Evolutionary conservation across 2,797 vertebrate species (phyloP).

Genomic region (Ctenosaura bakeri): DNA sequence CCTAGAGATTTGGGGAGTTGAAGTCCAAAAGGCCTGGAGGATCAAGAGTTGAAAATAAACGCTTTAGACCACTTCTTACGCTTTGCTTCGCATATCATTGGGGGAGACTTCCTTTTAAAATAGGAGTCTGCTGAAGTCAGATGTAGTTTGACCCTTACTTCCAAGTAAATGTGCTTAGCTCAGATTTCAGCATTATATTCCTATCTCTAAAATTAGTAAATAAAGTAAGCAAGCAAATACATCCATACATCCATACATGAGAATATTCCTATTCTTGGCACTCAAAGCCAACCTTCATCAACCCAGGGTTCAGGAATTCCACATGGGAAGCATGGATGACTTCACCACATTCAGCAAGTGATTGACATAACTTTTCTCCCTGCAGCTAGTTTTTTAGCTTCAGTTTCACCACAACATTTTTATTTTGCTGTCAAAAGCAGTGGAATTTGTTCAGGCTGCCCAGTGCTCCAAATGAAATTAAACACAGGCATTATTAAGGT

Average conservation of each 20-base stretch:
- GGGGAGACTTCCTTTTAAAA: not conserved
- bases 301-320: not conserved
- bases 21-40: not conserved
- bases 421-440: not conserved
- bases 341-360: not conserved
- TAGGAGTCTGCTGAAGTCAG: not conserved
- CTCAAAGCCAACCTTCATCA: not conserved
- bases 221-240: no score
- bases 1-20: not conserved
- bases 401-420: not conserved
- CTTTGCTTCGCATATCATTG: not conserved
- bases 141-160: not conserved
- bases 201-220: not conserved
- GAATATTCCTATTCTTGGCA: not conserved
- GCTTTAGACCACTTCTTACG: not conserved
- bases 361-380: not conserved
- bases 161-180: not conserved
- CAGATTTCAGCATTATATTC: not conserved
- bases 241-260: no score
- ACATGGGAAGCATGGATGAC: not conserved
- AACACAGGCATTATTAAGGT: not conserved
- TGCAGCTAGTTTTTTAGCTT: not conserved
- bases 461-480: constrained; percentile 17
- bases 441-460: constrained; percentile 40
- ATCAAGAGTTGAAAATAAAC: not conserved